Evolutionary conservation across 2,113 vertebrate genomes (phyloP).

Genomic region (Trogon melanurus): DNA sequence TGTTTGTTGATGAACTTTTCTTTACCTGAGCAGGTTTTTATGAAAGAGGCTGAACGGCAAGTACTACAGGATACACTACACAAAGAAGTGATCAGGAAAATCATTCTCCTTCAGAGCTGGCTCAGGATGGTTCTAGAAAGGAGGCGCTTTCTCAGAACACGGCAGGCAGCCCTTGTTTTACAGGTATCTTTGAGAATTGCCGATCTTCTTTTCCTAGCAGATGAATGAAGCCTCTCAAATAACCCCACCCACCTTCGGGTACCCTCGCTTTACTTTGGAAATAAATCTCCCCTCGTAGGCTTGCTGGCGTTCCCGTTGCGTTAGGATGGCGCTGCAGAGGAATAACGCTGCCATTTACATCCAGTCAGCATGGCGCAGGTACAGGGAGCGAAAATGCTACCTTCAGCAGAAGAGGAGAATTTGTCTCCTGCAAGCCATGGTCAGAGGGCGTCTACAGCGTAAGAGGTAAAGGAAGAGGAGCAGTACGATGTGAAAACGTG

Average conservation of each 20-base stretch:
- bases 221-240: background rate
- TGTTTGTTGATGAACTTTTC: background rate
- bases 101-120: constrained; percentile 92
- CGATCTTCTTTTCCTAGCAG: background rate
- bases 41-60: constrained; percentile 92
- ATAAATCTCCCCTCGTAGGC: constrained; percentile 43
- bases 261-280: background rate
- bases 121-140: constrained; percentile 86
- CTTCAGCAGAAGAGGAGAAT: constrained; percentile 63
- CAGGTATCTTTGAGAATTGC: constrained; percentile 77
- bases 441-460: constrained; percentile 87
- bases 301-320: constrained; percentile 80
- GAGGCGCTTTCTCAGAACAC: constrained; percentile 83
- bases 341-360: constrained; percentile 76
- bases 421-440: constrained; percentile 84
- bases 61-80: constrained; percentile 90
- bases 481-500: fast-evolving
- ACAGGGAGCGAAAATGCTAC: constrained; percentile 71
- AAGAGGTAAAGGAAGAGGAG: constrained; percentile 76
- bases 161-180: constrained; percentile 80
- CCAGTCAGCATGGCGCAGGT: constrained; percentile 86
- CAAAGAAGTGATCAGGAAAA: constrained; percentile 92
- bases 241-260: background rate
- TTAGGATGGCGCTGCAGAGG: constrained; percentile 51
- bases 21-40: constrained; percentile 84